Percentiles rank a stretch among this genome's conserved stretches.
phyloP scores from a whole-genome alignment of 2,888 invertebrate genomes.

The Parochlus steinenii region DNA sequence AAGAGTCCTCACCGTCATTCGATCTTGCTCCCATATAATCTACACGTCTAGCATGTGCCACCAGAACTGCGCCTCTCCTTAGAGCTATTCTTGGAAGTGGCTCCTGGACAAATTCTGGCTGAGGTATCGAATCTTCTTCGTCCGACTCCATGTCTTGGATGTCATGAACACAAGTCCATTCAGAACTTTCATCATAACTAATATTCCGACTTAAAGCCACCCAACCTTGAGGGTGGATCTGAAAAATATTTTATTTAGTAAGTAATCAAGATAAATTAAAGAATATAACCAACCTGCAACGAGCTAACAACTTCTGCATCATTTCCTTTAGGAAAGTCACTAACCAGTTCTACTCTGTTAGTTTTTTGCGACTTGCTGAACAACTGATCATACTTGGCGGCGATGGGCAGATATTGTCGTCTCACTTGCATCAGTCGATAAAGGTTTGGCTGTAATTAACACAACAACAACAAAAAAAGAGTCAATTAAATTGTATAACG shows the following conservation, averaged over 20 bases:
- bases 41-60: too few species aligned
- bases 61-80: too few species aligned
- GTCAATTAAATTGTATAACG: conserved; percentile 10
- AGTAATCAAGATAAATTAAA: conserved; percentile 2
- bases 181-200: conserved; percentile 67
- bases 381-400: conserved; percentile 63
- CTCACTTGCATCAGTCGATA: conserved; percentile 80
- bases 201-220: conserved; percentile 77
- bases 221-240: conserved; percentile 83
- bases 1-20: too few species aligned
- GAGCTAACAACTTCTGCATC: conserved; percentile 85
- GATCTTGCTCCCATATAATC: too few species aligned
- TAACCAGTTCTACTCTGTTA: conserved; percentile 78
- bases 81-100: too few species aligned
- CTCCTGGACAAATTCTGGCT: too few species aligned
- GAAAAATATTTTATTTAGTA: conserved; percentile 16
- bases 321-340: conserved; percentile 73
- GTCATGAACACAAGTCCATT: conserved; percentile 92
- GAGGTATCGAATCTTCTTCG: conserved; percentile 29
- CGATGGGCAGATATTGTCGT: conserved; percentile 62
- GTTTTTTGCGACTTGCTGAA: conserved; percentile 55
- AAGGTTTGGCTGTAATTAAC: conserved; percentile 67
- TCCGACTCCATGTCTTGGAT: conserved; percentile 50
- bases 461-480: too few species aligned
- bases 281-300: conserved; percentile 39